phyloP scores from a whole-genome alignment of 1,140 invertebrate species.

The Rhizoglyphus robini region DNA sequence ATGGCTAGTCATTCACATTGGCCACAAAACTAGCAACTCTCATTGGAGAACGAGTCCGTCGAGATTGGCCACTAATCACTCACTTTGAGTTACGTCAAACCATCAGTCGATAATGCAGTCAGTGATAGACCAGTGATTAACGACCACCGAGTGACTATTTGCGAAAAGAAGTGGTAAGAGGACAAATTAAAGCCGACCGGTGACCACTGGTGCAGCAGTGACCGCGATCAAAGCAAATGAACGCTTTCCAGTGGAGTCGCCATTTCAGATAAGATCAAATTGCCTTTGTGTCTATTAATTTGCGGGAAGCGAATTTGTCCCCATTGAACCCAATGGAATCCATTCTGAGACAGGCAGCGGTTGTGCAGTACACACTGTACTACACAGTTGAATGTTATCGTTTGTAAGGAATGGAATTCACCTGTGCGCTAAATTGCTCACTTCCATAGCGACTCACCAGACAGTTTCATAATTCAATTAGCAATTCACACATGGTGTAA shows the following conservation, averaged over 20 bases:
- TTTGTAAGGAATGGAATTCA: too few relatives aligned
- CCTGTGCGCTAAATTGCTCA: too few relatives aligned
- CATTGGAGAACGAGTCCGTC: not conserved
- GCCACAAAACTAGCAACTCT: not conserved
- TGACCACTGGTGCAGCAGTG: not conserved
- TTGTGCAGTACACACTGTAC: too few relatives aligned
- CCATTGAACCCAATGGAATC: not conserved
- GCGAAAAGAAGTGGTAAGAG: not conserved
- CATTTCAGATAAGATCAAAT: not conserved
- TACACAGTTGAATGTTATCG: too few relatives aligned
- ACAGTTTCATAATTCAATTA: too few relatives aligned
- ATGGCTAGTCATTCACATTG: too few relatives aligned
- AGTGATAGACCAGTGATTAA: too few relatives aligned
- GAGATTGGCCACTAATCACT: constrained; percentile 4
- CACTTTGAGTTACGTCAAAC: not conserved
- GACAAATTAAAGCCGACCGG: not conserved
- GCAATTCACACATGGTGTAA: too few relatives aligned
- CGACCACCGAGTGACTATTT: constrained; percentile 2
- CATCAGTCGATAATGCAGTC: constrained; percentile 2
- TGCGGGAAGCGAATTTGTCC: not conserved
- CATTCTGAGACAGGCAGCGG: too few relatives aligned
- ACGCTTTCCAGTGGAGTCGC: not conserved
- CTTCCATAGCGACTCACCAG: too few relatives aligned
- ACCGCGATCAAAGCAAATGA: not conserved
- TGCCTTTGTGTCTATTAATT: constrained; percentile 12